A percentile compares a stretch with the other conserved stretches of the same genome.
These are phyloP conservation scores for Labroides dimidiatus DNA, from an alignment of 2,797 vertebrate species.

Conservation along the genomic window DNA sequence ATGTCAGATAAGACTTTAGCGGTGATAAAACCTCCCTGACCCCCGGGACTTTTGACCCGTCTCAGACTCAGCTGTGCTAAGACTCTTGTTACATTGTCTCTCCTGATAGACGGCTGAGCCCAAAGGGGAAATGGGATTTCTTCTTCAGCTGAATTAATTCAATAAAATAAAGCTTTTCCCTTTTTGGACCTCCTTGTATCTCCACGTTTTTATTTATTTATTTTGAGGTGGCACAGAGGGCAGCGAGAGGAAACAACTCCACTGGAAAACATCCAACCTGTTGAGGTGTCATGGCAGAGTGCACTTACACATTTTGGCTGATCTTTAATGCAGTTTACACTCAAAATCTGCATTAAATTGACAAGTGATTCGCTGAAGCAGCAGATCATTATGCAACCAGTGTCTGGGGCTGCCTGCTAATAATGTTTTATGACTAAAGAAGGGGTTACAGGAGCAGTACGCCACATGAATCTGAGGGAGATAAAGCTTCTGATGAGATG, in stretches of 20 bases:
- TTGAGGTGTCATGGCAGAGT: constrained; percentile 7
- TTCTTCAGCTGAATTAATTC: constrained; percentile 44
- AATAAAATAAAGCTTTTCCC: constrained; percentile 37
- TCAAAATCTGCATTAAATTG: constrained; percentile 10
- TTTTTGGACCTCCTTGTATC: constrained; percentile 15
- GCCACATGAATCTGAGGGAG: neutral
- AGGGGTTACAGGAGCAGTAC: constrained; percentile 7
- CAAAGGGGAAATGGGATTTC: constrained; percentile 41
- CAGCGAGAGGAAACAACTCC: neutral
- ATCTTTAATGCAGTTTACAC: constrained; percentile 6
- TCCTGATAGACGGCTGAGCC: constrained; percentile 45
- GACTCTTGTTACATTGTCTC: constrained; percentile 52
- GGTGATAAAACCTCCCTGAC: constrained; percentile 69
- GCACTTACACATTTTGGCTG: neutral
- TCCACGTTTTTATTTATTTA: neutral
- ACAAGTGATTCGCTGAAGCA: constrained; percentile 3
- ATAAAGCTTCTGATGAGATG: neutral
- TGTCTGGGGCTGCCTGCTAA: neutral
- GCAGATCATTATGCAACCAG: constrained; percentile 11
- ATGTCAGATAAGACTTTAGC: constrained; percentile 72
- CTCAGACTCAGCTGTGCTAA: constrained; percentile 46
- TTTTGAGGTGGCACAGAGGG: neutral
- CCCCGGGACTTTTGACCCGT: constrained; percentile 63
- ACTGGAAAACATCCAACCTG: neutral
- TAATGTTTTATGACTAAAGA: constrained; percentile 11